phyloP scores from a whole-genome alignment of 1,140 invertebrate genomes.

The Drosophila arawakana region DNA sequence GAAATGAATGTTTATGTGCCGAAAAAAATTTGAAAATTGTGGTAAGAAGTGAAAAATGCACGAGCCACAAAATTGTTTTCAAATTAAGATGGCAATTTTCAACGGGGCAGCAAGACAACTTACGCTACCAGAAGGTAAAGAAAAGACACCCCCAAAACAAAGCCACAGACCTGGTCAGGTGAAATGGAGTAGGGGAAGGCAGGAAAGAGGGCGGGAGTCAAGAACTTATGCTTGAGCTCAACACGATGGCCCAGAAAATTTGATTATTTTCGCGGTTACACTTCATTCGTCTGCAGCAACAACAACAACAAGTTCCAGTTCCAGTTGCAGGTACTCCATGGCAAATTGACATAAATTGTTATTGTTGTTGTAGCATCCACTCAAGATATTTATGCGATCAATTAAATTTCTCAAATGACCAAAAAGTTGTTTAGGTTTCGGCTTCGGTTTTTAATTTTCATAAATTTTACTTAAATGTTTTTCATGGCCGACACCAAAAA shows the following conservation, averaged over 20 bases:
- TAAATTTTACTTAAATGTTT: slow-evolving; percentile 79
- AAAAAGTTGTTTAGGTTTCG: slow-evolving; percentile 63
- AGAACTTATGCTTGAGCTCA: slow-evolving; percentile 42
- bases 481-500: neutral
- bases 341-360: slow-evolving; percentile 70
- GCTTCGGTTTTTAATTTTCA: slow-evolving; percentile 78
- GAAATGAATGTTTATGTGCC: slow-evolving; percentile 59
- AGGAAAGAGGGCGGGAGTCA: neutral
- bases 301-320: neutral
- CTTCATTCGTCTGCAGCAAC: slow-evolving; percentile 65
- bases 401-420: slow-evolving; percentile 80
- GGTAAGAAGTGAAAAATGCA: slow-evolving; percentile 8
- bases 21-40: slow-evolving; percentile 25
- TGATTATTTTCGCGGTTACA: slow-evolving; percentile 78
- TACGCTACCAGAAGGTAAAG: neutral
- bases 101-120: slow-evolving; percentile 6
- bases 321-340: slow-evolving; percentile 9
- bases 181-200: neutral
- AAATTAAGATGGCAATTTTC: slow-evolving; percentile 71
- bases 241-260: slow-evolving; percentile 51
- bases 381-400: slow-evolving; percentile 75
- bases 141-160: slow-evolving; percentile 16
- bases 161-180: slow-evolving; percentile 29
- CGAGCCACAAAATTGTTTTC: slow-evolving; percentile 57
- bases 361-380: slow-evolving; percentile 15